Percentiles rank a stretch among this genome's conserved stretches.
Evolutionary conservation across 92 coral and sea anemone genomes (phyloP).

Genomic region (Nematostella vectensis): DNA sequence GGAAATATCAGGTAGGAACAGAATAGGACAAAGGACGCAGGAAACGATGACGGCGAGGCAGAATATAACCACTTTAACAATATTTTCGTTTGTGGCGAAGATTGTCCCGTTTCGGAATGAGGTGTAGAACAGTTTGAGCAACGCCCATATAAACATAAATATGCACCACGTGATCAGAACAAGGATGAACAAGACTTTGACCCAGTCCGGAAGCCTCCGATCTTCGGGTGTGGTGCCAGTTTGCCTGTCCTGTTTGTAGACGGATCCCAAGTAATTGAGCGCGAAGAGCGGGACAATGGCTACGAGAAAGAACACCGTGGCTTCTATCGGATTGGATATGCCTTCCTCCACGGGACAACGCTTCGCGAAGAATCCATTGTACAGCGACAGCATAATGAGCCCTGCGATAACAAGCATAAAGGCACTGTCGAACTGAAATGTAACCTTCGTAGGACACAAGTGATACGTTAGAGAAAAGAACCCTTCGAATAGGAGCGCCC

Average conservation of each 20-base stretch:
- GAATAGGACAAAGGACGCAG: conserved; percentile 40
- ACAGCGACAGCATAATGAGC: conserved; percentile 68
- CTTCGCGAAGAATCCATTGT: conserved; percentile 49
- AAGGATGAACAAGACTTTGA: conserved; percentile 29
- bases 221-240: conserved; percentile 3
- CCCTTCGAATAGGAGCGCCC: conserved; percentile 87
- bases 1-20: conserved; percentile 45
- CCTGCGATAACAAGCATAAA: conserved; percentile 95
- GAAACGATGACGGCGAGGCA: conserved; percentile 11
- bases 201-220: conserved; percentile 8
- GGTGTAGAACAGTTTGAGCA: conserved; percentile 36
- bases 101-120: conserved; percentile 9
- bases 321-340: conserved; percentile 44
- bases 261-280: conserved; percentile 81
- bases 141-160: conserved; percentile 61
- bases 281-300: conserved; percentile 66
- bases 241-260: conserved; percentile 9
- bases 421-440: conserved; percentile 92
- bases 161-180: conserved; percentile 47
- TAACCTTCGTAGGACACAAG: conserved; percentile 72
- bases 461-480: conserved; percentile 80
- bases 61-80: conserved; percentile 36
- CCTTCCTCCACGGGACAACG: conserved; percentile 28
- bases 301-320: conserved; percentile 57
- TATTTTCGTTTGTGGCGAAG: conserved; percentile 25